Evolutionary conservation across 2,797 vertebrate genomes (phyloP).

Genomic region (Gymnopithys bicolor): DNA sequence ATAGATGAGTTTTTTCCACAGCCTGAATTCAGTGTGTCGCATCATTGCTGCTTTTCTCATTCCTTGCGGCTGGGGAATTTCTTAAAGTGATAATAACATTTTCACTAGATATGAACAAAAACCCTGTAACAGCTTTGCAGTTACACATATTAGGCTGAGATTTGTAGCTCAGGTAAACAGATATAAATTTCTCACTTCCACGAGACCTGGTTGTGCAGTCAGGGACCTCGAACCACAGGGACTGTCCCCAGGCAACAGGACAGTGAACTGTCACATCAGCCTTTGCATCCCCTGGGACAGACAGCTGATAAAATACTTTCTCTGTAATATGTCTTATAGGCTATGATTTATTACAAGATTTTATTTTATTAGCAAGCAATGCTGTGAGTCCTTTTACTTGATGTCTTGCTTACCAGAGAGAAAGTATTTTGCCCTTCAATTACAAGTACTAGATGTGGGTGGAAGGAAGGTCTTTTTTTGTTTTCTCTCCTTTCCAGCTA

Average conservation of each 20-base stretch:
- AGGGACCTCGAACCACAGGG: background rate
- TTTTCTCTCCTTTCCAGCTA: background rate
- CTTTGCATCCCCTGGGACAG: background rate
- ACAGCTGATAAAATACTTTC: background rate
- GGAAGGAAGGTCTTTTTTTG: background rate
- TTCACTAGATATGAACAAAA: background rate
- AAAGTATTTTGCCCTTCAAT: background rate
- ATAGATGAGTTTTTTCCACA: constrained; percentile 34
- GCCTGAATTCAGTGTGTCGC: background rate
- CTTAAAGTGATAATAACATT: background rate
- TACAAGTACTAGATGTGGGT: background rate
- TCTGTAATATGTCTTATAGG: background rate
- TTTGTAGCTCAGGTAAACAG: fast-evolving
- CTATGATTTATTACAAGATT: background rate
- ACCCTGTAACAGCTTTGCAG: background rate
- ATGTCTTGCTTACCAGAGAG: background rate
- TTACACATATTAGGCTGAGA: background rate
- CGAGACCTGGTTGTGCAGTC: background rate
- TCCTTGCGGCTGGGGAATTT: background rate
- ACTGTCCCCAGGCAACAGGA: background rate
- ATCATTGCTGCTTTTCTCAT: constrained; percentile 18
- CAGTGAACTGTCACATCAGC: background rate
- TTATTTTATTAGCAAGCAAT: background rate
- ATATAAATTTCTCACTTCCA: background rate
- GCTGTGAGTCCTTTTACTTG: background rate